phyloP scores from a whole-genome alignment of 2,113 vertebrate genomes.

The Podiceps cristatus region DNA sequence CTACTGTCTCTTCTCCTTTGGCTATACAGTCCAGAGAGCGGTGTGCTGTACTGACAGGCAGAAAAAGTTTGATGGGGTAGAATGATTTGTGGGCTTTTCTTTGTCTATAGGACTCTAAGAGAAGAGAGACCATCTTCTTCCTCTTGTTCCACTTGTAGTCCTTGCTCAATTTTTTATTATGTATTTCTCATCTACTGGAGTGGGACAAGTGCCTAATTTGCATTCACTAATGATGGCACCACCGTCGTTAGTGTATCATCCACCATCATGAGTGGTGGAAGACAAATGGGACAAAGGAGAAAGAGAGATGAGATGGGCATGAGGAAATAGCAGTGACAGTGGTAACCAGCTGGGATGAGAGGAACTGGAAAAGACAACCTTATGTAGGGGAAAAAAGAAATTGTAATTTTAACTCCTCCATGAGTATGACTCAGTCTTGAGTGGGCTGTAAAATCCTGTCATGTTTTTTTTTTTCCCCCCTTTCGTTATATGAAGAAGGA shows the following conservation, averaged over 20 bases:
- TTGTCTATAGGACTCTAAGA: background rate
- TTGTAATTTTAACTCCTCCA: background rate
- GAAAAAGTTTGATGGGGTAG: background rate
- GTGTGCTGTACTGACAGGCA: background rate
- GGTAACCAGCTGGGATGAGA: background rate
- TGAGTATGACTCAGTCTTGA: slow-evolving; percentile 26
- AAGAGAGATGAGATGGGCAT: background rate
- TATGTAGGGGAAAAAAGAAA: background rate
- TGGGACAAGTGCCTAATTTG: background rate
- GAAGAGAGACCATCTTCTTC: background rate
- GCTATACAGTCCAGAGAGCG: background rate
- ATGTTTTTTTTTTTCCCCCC: background rate
- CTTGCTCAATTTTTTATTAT: background rate
- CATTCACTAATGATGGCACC: background rate
- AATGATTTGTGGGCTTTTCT: background rate
- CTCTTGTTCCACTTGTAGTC: background rate
- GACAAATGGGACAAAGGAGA: background rate
- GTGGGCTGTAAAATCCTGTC: background rate
- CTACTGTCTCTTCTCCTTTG: background rate
- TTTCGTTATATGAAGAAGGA: background rate
- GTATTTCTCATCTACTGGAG: background rate
- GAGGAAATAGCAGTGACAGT: background rate
- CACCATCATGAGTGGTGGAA: background rate
- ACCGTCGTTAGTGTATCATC: background rate
- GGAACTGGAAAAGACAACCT: background rate